phyloP scores from a whole-genome alignment of 2,113 vertebrate species.

The Thermophis baileyi region DNA sequence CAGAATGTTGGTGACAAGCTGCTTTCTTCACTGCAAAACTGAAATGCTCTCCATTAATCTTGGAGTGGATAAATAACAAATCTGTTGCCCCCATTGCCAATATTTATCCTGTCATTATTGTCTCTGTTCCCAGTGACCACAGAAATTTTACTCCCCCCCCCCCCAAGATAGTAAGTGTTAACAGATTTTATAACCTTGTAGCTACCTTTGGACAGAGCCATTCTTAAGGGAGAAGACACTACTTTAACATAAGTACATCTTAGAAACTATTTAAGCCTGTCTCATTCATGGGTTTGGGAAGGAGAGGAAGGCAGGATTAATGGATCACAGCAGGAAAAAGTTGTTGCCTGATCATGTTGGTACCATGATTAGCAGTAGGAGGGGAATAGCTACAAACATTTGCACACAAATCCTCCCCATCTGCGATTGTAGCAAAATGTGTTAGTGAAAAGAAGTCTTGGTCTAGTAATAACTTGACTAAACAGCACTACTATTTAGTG shows the following conservation, averaged over 20 bases:
- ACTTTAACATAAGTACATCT: not conserved
- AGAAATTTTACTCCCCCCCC: not conserved
- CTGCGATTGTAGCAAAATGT: not conserved
- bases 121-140: not conserved
- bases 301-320: not conserved
- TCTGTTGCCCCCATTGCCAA: not conserved
- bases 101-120: not conserved
- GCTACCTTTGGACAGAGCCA: not conserved
- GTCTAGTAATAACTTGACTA: not conserved
- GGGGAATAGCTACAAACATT: not conserved
- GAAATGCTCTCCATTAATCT: not conserved
- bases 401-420: not conserved
- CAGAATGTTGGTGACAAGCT: not conserved
- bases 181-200: not conserved
- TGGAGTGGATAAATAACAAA: not conserved
- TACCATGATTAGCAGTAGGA: not conserved
- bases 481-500: not conserved
- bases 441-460: not conserved
- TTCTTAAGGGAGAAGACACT: not conserved
- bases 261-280: not conserved
- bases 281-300: not conserved
- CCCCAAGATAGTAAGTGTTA: not conserved
- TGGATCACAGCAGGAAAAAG: not conserved
- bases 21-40: not conserved
- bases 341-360: not conserved